These are phyloP conservation scores for Melanotaenia duboulayi DNA, from an alignment of 2,113 vertebrate species.

Conservation along the genomic window DNA sequence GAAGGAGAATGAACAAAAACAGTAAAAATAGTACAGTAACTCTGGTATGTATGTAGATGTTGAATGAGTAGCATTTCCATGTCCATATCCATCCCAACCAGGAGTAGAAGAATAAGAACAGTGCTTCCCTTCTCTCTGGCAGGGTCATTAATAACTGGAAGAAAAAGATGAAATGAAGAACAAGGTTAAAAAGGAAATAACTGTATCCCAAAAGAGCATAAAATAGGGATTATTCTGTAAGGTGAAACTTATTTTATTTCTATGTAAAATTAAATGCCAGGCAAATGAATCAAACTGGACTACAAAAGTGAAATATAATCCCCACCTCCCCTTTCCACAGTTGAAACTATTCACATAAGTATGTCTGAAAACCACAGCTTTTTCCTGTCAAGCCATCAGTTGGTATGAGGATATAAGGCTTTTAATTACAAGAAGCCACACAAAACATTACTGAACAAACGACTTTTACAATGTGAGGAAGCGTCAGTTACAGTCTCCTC, in stretches of 20 bases:
- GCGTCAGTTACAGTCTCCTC: neutral
- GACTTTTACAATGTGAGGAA: neutral
- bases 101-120: neutral
- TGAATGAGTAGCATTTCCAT: conserved; percentile 21
- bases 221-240: neutral
- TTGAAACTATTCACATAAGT: neutral
- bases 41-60: conserved; percentile 5
- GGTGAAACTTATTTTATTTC: neutral
- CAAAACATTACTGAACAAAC: neutral
- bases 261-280: neutral
- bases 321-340: neutral
- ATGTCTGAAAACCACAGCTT: neutral
- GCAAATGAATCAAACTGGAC: neutral
- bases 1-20: conserved; percentile 1
- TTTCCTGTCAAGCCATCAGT: neutral
- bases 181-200: neutral
- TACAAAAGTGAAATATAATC: neutral
- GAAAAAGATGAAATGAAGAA: neutral
- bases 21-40: neutral
- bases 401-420: conserved; percentile 52
- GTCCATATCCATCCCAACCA: neutral
- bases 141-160: conserved; percentile 47
- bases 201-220: neutral
- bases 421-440: neutral
- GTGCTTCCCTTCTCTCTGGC: neutral